Percentiles rank a stretch among this genome's conserved stretches.
Evolutionary conservation across 2,797 vertebrate genomes (phyloP).

Genomic region (Coregonus ussuriensis): DNA sequence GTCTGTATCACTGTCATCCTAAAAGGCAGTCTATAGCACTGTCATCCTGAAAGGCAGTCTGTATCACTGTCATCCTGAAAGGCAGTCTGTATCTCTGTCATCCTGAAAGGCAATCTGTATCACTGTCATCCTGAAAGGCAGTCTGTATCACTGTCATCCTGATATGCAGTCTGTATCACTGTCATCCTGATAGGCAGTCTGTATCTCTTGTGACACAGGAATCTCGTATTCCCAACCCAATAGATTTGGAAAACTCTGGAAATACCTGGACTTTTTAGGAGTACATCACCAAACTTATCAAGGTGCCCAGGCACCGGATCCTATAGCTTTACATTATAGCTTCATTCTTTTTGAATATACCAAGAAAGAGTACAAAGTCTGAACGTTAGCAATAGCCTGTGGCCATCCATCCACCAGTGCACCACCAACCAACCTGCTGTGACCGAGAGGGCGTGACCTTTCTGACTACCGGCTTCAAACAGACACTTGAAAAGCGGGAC

Average conservation of each 20-base stretch:
- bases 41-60: too few relatives aligned
- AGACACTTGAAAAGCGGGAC: conserved; percentile 76
- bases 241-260: conserved; percentile 80
- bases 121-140: too few relatives aligned
- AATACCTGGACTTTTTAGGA: conserved; percentile 81
- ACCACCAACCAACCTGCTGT: conserved; percentile 64
- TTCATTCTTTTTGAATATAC: conserved; percentile 59
- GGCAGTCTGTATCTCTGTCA: too few relatives aligned
- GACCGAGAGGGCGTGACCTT: conserved; percentile 78
- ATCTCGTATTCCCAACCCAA: conserved; percentile 69
- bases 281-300: conserved; percentile 67
- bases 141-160: too few relatives aligned
- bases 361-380: conserved; percentile 66
- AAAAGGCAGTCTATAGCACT: too few relatives aligned
- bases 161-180: conserved; percentile 18
- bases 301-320: conserved; percentile 73
- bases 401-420: conserved; percentile 46
- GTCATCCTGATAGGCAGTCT: conserved; percentile 54
- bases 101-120: too few relatives aligned
- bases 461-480: conserved; percentile 77
- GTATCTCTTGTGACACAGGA: conserved; percentile 65
- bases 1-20: too few relatives aligned
- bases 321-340: conserved; percentile 75
- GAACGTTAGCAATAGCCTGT: conserved; percentile 67
- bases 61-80: too few relatives aligned